Conservation (phyloP, 2,113 vertebrate genomes). For the Syngnathus floridae region DNA sequence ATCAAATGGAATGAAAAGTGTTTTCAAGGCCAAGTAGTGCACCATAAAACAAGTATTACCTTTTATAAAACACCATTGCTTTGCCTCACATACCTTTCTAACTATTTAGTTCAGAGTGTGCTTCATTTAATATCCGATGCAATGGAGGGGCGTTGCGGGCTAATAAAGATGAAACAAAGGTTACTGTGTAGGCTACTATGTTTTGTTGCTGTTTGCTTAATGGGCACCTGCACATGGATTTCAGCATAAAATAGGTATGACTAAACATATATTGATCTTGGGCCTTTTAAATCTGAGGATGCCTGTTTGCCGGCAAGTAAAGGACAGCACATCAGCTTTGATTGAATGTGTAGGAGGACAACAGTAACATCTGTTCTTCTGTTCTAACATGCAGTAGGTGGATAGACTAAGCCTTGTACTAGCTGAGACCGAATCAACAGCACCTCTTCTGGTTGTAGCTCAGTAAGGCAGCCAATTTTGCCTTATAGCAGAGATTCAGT, state of each 20-base stretch:
- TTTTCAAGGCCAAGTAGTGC: neutral
- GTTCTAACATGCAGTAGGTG: constrained; percentile 10
- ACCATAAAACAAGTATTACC: neutral
- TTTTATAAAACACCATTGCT: constrained; percentile 8
- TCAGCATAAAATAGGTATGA: constrained; percentile 18
- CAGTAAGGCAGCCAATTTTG: neutral
- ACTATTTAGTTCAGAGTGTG: constrained; percentile 28
- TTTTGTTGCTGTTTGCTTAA: constrained; percentile 30
- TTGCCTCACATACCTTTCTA: constrained; percentile 8
- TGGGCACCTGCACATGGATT: constrained; percentile 9
- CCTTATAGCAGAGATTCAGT: neutral
- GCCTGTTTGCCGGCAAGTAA: constrained; percentile 47
- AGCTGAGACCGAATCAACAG: neutral
- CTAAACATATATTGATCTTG: constrained; percentile 36
- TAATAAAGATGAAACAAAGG: constrained; percentile 21
- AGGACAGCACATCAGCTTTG: constrained; percentile 50
- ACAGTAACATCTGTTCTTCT: constrained; percentile 31
- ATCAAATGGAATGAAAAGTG: constrained; percentile 4
- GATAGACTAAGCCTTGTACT: neutral
- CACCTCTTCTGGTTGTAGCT: neutral
- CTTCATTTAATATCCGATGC: constrained; percentile 27
- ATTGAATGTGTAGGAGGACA: constrained; percentile 41
- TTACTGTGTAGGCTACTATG: neutral
- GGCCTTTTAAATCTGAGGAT: constrained; percentile 45
- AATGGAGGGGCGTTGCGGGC: constrained; percentile 6